Percentiles rank a stretch among this genome's conserved stretches.
Evolutionary conservation across 2,797 vertebrate genomes (phyloP).

Genomic region (Mus caroli): DNA sequence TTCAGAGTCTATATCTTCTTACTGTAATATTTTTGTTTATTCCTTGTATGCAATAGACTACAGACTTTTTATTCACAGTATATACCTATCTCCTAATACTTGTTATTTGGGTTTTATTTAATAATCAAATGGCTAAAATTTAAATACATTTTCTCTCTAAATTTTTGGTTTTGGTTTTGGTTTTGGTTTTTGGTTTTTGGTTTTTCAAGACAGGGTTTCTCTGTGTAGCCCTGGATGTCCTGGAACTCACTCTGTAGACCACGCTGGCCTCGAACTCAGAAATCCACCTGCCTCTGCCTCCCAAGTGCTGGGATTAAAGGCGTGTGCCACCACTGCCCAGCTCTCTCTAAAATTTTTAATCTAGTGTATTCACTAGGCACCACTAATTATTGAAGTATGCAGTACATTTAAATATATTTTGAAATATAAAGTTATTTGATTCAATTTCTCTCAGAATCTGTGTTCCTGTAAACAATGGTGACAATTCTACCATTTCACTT

Average conservation of each 20-base stretch:
- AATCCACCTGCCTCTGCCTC: too few species aligned
- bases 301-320: too few species aligned
- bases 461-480: neutral
- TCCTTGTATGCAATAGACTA: neutral
- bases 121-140: neutral
- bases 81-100: neutral
- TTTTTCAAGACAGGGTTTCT: too few species aligned
- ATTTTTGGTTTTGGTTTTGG: neutral
- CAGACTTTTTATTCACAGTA: neutral
- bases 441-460: neutral
- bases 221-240: too few species aligned
- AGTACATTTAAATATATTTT: slow-evolving; percentile 20
- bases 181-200: too few species aligned
- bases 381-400: slow-evolving; percentile 4
- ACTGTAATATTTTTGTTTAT: neutral
- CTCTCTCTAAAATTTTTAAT: neutral
- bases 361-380: neutral
- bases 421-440: slow-evolving; percentile 44
- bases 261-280: too few species aligned
- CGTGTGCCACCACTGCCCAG: too few species aligned
- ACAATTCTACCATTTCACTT: slow-evolving; percentile 25
- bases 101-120: neutral
- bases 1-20: slow-evolving; percentile 19
- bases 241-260: too few species aligned
- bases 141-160: neutral